These are phyloP conservation scores for Oxyruncus cristatus DNA, from an alignment of 2,113 vertebrate genomes.

Conservation along the genomic window DNA sequence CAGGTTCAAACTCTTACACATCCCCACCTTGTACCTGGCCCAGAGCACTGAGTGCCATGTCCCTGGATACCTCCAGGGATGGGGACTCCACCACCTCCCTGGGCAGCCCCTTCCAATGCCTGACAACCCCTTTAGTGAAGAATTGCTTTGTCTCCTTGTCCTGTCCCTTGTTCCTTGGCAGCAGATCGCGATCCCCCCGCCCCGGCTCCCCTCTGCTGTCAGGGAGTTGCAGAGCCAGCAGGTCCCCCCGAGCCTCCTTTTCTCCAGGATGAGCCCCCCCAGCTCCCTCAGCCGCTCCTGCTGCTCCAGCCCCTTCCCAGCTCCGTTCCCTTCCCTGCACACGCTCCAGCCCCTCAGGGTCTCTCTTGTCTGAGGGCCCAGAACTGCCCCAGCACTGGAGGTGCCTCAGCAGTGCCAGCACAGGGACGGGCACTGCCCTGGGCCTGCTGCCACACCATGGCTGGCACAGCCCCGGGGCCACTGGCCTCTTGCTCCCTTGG, in stretches of 20 bases:
- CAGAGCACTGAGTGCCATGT: fast-evolving
- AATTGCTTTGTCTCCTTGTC: background rate
- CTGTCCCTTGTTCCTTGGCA: background rate
- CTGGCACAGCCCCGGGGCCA: background rate
- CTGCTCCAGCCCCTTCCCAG: background rate
- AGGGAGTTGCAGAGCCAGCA: background rate
- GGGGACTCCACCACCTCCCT: background rate
- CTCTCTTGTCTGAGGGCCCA: background rate
- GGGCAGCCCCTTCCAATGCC: background rate
- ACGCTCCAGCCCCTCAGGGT: background rate
- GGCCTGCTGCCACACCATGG: background rate
- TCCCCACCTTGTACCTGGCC: background rate
- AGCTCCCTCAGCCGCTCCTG: background rate
- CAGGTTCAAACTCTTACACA: fast-evolving
- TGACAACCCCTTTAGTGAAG: fast-evolving
- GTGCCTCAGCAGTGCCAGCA: background rate
- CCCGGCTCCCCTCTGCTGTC: background rate
- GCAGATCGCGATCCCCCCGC: background rate
- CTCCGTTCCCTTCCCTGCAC: background rate
- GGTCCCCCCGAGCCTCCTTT: background rate
- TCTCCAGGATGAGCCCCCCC: background rate
- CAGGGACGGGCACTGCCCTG: background rate
- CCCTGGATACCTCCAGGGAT: background rate
- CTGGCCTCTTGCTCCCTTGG: background rate
- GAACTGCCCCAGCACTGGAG: background rate